These are phyloP conservation scores for Nemurella pictetii DNA, from an alignment of 2,888 invertebrate genomes.

Conservation along the genomic window DNA sequence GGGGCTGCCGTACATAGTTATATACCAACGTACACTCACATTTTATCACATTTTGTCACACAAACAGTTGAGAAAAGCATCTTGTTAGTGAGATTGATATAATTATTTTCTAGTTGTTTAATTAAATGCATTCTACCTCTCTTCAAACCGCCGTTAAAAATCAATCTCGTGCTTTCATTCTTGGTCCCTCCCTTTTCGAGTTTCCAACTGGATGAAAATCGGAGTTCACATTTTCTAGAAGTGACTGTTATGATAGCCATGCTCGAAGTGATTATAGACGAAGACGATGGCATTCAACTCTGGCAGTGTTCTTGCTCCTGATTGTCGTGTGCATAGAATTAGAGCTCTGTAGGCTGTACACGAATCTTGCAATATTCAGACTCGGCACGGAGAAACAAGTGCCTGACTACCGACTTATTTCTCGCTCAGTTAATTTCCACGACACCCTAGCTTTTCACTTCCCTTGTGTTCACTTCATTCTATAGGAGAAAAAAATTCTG, in stretches of 20 bases:
- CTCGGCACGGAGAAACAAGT: background rate
- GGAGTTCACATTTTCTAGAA: background rate
- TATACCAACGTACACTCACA: background rate
- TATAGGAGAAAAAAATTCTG: background rate
- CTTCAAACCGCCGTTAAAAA: background rate
- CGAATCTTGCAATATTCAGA: background rate
- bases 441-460: constrained; percentile 4
- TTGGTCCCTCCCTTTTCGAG: background rate
- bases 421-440: constrained; percentile 11
- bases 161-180: background rate
- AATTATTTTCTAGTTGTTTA: background rate
- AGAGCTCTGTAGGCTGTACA: background rate
- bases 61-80: no score
- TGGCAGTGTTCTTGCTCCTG: background rate
- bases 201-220: background rate
- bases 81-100: background rate
- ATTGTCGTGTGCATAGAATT: background rate
- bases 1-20: background rate
- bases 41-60: background rate
- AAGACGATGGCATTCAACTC: background rate
- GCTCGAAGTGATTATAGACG: background rate
- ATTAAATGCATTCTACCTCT: background rate
- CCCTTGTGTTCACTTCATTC: background rate
- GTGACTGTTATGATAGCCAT: background rate
- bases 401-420: background rate